Conservation (phyloP, 2,888 invertebrate species). For the Yponomeuta evonymella region DNA sequence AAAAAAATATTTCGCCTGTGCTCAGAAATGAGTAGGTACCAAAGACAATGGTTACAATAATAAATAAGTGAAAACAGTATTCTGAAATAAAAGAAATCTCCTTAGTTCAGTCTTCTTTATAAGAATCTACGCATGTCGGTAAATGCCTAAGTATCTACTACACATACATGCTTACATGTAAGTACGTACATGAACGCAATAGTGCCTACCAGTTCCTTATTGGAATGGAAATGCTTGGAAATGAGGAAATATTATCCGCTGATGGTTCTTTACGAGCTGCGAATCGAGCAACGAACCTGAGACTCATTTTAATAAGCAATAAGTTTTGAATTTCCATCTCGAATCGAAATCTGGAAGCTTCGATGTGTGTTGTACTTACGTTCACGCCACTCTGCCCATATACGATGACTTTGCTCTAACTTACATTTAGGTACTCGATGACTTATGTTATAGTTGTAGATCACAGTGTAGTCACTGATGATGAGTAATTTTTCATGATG, state of each 20-base stretch:
- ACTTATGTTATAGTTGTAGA: background rate
- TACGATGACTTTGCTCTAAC: background rate
- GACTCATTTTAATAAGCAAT: background rate
- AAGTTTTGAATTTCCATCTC: conserved; percentile 1
- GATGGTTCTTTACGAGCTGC: background rate
- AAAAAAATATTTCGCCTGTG: too few relatives aligned
- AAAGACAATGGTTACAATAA: too few relatives aligned
- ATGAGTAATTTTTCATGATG: background rate
- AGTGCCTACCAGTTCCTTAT: background rate
- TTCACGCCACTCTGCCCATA: background rate
- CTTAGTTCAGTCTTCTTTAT: too few relatives aligned
- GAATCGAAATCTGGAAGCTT: background rate
- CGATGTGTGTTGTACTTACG: background rate
- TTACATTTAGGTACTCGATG: background rate
- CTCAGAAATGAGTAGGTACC: too few relatives aligned
- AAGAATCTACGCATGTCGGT: too few relatives aligned
- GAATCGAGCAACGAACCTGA: background rate
- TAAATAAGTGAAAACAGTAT: too few relatives aligned
- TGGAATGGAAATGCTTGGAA: background rate
- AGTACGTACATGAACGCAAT: background rate
- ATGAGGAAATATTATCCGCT: conserved; percentile 1
- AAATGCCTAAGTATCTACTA: background rate
- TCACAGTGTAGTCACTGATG: background rate
- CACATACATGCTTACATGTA: background rate
- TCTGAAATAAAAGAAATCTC: too few relatives aligned